Percentiles rank a stretch among this genome's conserved stretches.
Evolutionary conservation across 2,888 invertebrate genomes (phyloP).

Genomic region (Hypolimnas misippus): DNA sequence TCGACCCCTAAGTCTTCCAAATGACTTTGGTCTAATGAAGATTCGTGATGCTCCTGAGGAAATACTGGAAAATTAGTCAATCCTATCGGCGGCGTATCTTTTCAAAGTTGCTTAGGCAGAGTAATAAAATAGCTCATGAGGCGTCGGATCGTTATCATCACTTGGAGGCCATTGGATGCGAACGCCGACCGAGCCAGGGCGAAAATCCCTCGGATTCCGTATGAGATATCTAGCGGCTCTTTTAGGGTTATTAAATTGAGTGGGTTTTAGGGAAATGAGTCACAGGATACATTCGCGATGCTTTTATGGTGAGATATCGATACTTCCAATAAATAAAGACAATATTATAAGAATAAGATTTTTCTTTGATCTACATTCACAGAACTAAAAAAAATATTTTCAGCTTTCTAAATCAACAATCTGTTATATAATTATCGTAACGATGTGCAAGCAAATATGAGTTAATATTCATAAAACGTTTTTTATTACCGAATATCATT

Average conservation of each 20-base stretch:
- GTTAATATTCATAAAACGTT: no score
- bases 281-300: constrained; percentile 69
- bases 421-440: no score
- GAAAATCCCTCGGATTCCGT: constrained; percentile 78
- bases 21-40: constrained; percentile 72
- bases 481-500: no score
- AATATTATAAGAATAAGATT: constrained; percentile 70
- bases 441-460: no score
- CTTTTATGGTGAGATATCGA: constrained; percentile 62
- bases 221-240: constrained; percentile 76
- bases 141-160: constrained; percentile 67
- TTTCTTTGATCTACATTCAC: constrained; percentile 62
- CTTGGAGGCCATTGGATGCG: constrained; percentile 52
- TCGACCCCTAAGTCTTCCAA: constrained; percentile 70
- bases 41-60: constrained; percentile 62
- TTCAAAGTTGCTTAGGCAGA: constrained; percentile 67
- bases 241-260: constrained; percentile 81
- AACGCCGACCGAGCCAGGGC: constrained; percentile 61
- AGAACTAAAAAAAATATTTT: no score
- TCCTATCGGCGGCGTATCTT: constrained; percentile 72
- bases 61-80: constrained; percentile 79
- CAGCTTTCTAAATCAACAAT: no score
- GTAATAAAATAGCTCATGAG: constrained; percentile 81
- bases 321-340: constrained; percentile 71
- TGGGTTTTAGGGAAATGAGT: constrained; percentile 80